These are phyloP conservation scores for Lepus timidus DNA, from an alignment of 2,113 vertebrate genomes.

Conservation along the genomic window DNA sequence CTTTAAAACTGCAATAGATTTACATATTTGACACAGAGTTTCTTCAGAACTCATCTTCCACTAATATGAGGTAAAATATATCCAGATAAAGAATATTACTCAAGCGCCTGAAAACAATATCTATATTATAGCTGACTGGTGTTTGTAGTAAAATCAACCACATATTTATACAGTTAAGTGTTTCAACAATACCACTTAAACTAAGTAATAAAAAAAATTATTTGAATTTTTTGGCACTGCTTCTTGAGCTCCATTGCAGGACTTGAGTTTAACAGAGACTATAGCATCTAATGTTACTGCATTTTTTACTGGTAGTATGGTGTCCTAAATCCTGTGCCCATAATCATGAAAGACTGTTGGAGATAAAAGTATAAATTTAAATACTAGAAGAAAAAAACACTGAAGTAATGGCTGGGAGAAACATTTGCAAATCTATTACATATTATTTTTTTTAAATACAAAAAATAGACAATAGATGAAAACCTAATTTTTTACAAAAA, in stretches of 20 bases:
- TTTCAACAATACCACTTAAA: constrained; percentile 65
- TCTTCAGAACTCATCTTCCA: constrained; percentile 58
- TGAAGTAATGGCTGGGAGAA: neutral
- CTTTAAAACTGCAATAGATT: constrained; percentile 24
- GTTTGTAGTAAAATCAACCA: constrained; percentile 36
- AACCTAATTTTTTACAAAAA: constrained; percentile 41
- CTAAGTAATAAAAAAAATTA: constrained; percentile 58
- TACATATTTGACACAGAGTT: constrained; percentile 23
- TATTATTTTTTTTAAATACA: constrained; percentile 1
- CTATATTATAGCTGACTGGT: constrained; percentile 39
- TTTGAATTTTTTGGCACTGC: constrained; percentile 63
- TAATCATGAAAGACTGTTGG: neutral
- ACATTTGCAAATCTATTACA: neutral
- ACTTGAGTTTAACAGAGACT: neutral
- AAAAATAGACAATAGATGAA: neutral
- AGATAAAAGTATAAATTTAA: constrained; percentile 47
- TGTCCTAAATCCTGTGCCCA: neutral
- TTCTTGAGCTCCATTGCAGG: constrained; percentile 25
- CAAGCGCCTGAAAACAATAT: constrained; percentile 47
- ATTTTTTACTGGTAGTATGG: neutral
- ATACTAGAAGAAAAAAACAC: neutral
- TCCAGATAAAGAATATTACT: constrained; percentile 49
- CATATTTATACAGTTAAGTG: constrained; percentile 38
- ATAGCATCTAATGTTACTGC: neutral
- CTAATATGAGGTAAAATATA: constrained; percentile 9